Percentiles rank a stretch among this genome's conserved stretches.
Evolutionary conservation across 2,797 vertebrate species (phyloP).

Genomic region (Eremophila alpestris): DNA sequence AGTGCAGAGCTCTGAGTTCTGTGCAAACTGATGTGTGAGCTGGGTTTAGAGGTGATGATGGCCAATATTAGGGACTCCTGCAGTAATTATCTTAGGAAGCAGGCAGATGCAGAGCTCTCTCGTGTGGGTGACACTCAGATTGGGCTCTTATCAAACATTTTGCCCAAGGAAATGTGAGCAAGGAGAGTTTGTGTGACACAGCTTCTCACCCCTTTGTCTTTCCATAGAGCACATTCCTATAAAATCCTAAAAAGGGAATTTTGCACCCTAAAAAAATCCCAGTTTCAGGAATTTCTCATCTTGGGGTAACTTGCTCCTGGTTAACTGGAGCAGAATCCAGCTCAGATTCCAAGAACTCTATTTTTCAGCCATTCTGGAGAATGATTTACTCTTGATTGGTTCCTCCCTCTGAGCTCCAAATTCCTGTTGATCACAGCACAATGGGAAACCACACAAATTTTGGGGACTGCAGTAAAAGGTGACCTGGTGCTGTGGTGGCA

Average conservation of each 20-base stretch:
- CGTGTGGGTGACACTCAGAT: slow-evolving; percentile 32
- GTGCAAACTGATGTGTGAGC: neutral
- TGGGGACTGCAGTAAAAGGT: neutral
- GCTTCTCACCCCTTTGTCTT: neutral
- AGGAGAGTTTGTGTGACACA: neutral
- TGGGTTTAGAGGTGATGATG: neutral
- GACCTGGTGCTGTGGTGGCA: neutral
- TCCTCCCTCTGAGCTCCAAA: neutral
- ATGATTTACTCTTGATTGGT: neutral
- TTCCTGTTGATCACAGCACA: neutral
- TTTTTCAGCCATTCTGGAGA: neutral
- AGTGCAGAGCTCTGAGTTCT: neutral
- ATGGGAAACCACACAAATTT: neutral
- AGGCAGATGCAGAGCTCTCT: slow-evolving; percentile 38
- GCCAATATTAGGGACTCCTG: neutral
- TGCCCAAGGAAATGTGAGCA: neutral
- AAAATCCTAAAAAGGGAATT: neutral
- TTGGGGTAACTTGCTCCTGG: neutral
- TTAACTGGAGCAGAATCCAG: neutral
- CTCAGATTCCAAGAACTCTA: neutral
- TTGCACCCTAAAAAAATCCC: too few relatives aligned
- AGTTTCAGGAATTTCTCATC: neutral
- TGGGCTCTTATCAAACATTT: neutral
- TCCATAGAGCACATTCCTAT: rapidly evolving
- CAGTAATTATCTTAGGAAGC: slow-evolving; percentile 51